Conservation (phyloP, 2,888 invertebrate genomes). For the Macrosoma leucophasiata region DNA sequence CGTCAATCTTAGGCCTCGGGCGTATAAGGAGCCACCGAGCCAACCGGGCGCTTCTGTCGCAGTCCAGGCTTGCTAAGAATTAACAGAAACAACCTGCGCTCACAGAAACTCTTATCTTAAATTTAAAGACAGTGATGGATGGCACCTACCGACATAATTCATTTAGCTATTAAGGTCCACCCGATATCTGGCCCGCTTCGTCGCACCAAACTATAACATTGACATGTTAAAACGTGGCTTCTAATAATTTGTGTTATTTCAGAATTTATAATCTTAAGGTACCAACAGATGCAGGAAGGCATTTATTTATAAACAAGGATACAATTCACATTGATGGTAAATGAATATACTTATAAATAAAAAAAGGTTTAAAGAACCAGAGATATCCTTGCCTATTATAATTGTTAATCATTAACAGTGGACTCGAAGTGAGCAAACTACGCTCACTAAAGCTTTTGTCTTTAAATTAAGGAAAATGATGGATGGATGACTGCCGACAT, state of each 20-base stretch:
- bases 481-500: slow-evolving; percentile 50
- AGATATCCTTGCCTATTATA: too few species aligned
- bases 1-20: too few species aligned
- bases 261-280: too few species aligned
- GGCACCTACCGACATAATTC: slow-evolving; percentile 56
- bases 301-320: too few species aligned
- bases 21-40: too few species aligned
- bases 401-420: too few species aligned
- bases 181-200: slow-evolving; percentile 22
- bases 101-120: slow-evolving; percentile 58
- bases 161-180: slow-evolving; percentile 53
- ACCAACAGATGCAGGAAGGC: too few species aligned
- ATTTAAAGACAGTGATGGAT: slow-evolving; percentile 64
- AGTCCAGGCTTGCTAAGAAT: not conserved
- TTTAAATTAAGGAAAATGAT: slow-evolving; percentile 63
- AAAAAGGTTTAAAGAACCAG: not conserved
- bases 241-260: too few species aligned
- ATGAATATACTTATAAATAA: not conserved
- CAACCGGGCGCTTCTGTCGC: too few species aligned
- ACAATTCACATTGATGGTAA: too few species aligned
- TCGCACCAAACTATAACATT: slow-evolving; percentile 11
- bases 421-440: slow-evolving; percentile 36
- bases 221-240: too few species aligned
- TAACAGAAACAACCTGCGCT: slow-evolving; percentile 36
- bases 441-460: slow-evolving; percentile 52